Base-by-base conservation (phyloP, 2,113 vertebrate species). In the Mixornis gularis region DNA sequence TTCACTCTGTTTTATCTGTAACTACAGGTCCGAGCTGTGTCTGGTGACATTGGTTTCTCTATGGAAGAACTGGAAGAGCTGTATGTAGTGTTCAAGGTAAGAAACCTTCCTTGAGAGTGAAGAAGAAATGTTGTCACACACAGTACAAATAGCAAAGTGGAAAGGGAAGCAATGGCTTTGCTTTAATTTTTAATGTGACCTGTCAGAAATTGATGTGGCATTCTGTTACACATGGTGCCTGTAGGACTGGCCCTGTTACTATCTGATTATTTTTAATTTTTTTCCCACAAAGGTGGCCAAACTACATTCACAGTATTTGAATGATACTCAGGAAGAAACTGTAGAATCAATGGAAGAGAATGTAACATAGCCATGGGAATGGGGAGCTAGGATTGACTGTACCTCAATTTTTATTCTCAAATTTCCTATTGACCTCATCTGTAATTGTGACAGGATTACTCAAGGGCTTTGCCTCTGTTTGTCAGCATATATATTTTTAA, bases 51-150 rank as follows among this genome's bases (percentile, higher is more conserved):
- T 1, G 98, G 98, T 22, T 99, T 99, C 96, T 98, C 97, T 55
- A 98, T 99, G 20, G 99, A 99, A 94, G 99, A 99, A 83, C 94
- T 99, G 76, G 99, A 99, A 96, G 99, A 99, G 43, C 97, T 99
- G 8, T 99, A 99, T 94, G 97, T 99, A 89, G 98, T 99, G 86
- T 99, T 99, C 95, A 99, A 99, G 99, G 99, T 99, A 91, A 95
- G 92, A 93, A 76, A 27, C 26, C 27, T 85, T 52, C 55, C 53
- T 60, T 60, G 32, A 25, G 38, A 52, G 34, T 13, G 34, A 77
- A 49, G 32, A 73, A 55, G 59, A 53, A 53, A 27, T 30, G 15
- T 80, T 85, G 40, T 73, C 43, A 46, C 36, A 48, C 21, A 65
- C 43, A 44, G 43, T 78, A 64, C 43, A 52, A 64, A 20, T 40